These are phyloP conservation scores for Lipophrys pholis DNA, from an alignment of 2,113 vertebrate genomes.

Conservation along the genomic window DNA sequence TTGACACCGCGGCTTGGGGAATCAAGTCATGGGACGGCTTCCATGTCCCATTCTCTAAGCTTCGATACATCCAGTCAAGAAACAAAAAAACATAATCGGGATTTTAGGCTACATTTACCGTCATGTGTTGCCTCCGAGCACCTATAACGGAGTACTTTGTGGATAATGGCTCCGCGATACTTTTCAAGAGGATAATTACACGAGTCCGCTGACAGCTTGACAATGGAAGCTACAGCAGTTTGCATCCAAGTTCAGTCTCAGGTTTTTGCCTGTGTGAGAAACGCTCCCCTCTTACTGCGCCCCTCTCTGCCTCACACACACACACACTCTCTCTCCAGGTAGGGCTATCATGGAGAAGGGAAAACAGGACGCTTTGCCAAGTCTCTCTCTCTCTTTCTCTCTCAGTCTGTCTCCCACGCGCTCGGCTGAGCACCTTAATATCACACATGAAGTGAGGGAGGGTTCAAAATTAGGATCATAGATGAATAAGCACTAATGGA, in stretches of 20 bases:
- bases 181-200: constrained; percentile 81
- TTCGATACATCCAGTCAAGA: constrained; percentile 63
- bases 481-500: constrained; percentile 4
- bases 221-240: constrained; percentile 72
- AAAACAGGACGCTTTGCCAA: constrained; percentile 54
- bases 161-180: constrained; percentile 71
- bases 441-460: neutral
- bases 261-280: constrained; percentile 62
- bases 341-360: constrained; percentile 56
- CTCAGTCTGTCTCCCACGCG: constrained; percentile 41
- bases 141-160: constrained; percentile 68
- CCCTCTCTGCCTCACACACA: neutral
- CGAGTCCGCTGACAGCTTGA: constrained; percentile 77
- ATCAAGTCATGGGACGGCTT: constrained; percentile 58
- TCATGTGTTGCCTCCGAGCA: constrained; percentile 67
- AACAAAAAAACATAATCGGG: constrained; percentile 68
- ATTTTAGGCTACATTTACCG: constrained; percentile 67
- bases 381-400: constrained; percentile 51
- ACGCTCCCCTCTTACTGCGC: constrained; percentile 31
- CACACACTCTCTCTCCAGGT: constrained; percentile 28
- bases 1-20: constrained; percentile 60
- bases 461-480: neutral
- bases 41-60: constrained; percentile 66
- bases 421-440: constrained; percentile 11
- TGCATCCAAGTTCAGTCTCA: constrained; percentile 77